Conservation (phyloP, 1,140 invertebrate genomes). For the Nymphalis io region DNA sequence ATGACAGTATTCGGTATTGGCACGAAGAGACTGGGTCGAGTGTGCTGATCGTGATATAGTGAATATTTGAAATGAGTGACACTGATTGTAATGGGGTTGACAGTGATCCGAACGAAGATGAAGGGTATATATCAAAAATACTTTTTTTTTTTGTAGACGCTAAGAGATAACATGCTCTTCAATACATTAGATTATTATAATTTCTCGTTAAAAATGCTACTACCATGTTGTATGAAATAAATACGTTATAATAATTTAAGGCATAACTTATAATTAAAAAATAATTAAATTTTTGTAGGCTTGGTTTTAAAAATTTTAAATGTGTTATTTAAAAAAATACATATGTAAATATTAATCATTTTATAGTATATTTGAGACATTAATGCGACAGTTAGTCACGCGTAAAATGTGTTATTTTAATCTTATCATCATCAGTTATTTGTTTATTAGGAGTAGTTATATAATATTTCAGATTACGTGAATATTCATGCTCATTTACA, state of each 20-base stretch:
- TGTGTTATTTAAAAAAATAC: too few relatives aligned
- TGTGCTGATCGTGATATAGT: constrained; percentile 36
- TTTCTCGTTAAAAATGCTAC: too few relatives aligned
- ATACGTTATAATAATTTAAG: neutral
- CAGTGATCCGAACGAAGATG: constrained; percentile 58
- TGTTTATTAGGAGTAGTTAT: neutral
- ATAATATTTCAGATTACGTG: constrained; percentile 23
- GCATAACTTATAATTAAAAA: too few relatives aligned
- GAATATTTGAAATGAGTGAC: constrained; percentile 63
- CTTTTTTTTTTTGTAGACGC: constrained; percentile 19
- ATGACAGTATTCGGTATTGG: constrained; percentile 61
- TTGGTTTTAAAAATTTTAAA: too few relatives aligned
- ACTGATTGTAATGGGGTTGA: constrained; percentile 66
- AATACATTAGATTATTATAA: neutral
- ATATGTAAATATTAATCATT: neutral
- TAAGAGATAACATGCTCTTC: neutral
- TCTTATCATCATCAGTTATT: neutral
- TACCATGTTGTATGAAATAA: too few relatives aligned
- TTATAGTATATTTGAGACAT: neutral
- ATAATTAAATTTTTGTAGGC: too few relatives aligned
- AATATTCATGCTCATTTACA: constrained; percentile 23
- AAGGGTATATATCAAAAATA: constrained; percentile 51
- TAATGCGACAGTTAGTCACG: neutral
- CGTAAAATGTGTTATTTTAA: neutral
- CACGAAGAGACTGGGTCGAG: constrained; percentile 51